Percentiles rank a stretch among this genome's conserved stretches.
These are phyloP conservation scores for Vanessa tameamea DNA, from an alignment of 1,140 invertebrate species.

Conservation along the genomic window DNA sequence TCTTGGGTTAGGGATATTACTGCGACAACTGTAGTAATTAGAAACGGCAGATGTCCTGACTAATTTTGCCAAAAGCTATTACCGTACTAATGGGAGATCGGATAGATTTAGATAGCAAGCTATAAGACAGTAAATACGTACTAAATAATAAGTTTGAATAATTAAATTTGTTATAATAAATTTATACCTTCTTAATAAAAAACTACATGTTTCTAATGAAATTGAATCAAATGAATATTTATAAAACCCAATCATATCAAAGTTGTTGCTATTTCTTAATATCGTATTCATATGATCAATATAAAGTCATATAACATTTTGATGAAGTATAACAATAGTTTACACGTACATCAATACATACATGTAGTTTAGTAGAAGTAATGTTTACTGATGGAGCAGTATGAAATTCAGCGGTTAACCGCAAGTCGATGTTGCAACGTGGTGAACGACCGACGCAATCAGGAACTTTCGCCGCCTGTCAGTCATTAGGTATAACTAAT, in stretches of 20 bases:
- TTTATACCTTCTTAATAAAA: no score
- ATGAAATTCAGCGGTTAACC: background rate
- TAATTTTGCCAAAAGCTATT: constrained; percentile 16
- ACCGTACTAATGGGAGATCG: constrained; percentile 11
- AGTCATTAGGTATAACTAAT: constrained; percentile 26
- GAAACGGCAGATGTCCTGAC: constrained; percentile 18
- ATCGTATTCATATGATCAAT: background rate
- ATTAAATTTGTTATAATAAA: no score
- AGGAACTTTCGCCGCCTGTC: constrained; percentile 22
- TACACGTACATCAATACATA: background rate
- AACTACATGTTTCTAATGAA: no score
- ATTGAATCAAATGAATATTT: no score
- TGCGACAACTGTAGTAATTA: constrained; percentile 23
- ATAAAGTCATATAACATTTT: background rate
- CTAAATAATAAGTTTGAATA: no score
- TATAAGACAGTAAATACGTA: background rate
- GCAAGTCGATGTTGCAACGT: constrained; percentile 7
- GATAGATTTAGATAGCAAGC: background rate
- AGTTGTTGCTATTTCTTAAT: no score
- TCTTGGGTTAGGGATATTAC: constrained; percentile 20
- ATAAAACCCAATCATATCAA: no score
- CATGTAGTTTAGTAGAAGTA: background rate
- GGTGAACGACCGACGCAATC: constrained; percentile 1
- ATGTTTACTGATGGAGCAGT: background rate
- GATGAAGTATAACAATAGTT: background rate